phyloP scores from a whole-genome alignment of 1,140 invertebrate species.

The Pogonomyrmex barbatus region DNA sequence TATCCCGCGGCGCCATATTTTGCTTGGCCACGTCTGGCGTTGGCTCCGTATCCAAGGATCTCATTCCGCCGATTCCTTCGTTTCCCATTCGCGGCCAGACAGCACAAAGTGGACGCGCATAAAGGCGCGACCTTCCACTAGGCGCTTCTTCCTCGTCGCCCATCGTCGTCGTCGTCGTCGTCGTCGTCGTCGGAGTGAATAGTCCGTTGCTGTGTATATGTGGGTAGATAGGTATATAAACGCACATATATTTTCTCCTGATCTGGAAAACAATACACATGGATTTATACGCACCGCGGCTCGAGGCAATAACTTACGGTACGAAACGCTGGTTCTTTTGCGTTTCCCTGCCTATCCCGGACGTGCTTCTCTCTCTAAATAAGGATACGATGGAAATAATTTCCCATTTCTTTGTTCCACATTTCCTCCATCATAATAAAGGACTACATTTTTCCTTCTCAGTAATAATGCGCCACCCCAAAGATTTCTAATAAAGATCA shows the following conservation, averaged over 20 bases:
- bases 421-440: constrained; percentile 54
- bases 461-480: background rate
- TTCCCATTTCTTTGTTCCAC: constrained; percentile 75
- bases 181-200: constrained; percentile 46
- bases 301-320: constrained; percentile 82
- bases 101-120: constrained; percentile 72
- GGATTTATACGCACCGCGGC: constrained; percentile 83
- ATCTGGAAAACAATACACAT: constrained; percentile 85
- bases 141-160: constrained; percentile 64
- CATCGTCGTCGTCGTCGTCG: constrained; percentile 48
- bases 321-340: constrained; percentile 71
- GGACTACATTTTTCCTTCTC: background rate
- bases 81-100: constrained; percentile 67
- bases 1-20: constrained; percentile 72
- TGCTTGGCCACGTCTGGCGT: constrained; percentile 70
- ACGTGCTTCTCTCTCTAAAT: constrained; percentile 80
- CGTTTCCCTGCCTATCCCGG: constrained; percentile 74
- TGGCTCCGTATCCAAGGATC: constrained; percentile 71
- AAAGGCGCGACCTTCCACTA: constrained; percentile 73
- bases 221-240: constrained; percentile 3
- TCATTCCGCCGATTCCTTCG: constrained; percentile 70
- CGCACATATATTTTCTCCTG: constrained; percentile 84
- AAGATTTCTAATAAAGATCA: background rate
- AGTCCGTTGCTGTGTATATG: background rate
- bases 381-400: constrained; percentile 82